These are phyloP conservation scores for Diachasma alloeum DNA, from an alignment of 1,140 invertebrate species.

Conservation along the genomic window DNA sequence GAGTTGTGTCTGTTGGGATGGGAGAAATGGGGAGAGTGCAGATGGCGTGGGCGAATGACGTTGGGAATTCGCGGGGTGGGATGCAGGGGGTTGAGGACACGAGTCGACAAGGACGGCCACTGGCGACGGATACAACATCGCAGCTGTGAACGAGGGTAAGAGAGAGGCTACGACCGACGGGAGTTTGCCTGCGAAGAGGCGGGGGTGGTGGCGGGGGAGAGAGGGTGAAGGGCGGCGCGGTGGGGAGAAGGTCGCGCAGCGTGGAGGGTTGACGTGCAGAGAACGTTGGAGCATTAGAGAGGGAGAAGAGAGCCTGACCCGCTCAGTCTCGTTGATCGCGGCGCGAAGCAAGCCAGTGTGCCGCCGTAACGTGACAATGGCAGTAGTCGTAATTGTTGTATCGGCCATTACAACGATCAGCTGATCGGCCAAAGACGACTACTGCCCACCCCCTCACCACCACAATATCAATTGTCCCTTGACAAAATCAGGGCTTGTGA, in stretches of 20 bases:
- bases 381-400: constrained; percentile 43
- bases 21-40: neutral
- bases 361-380: constrained; percentile 51
- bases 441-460: constrained; percentile 3
- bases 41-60: neutral
- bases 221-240: constrained; percentile 29
- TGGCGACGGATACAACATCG: neutral
- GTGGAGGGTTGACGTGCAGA: constrained; percentile 4
- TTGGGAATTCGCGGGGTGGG: neutral
- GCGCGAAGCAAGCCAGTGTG: constrained; percentile 37
- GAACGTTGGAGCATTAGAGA: too few species aligned
- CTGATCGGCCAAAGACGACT: constrained; percentile 44
- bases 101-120: neutral
- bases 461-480: neutral
- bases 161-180: too few species aligned
- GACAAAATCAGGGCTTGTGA: neutral
- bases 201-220: neutral
- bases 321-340: constrained; percentile 45
- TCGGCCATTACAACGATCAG: constrained; percentile 47
- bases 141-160: neutral
- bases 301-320: constrained; percentile 32
- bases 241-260: constrained; percentile 2
- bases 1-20: neutral
- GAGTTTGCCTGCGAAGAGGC: too few species aligned
- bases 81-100: neutral